Evolutionary conservation across 2,797 vertebrate genomes (phyloP).

Genomic region (Eurystomus glaucurus): DNA sequence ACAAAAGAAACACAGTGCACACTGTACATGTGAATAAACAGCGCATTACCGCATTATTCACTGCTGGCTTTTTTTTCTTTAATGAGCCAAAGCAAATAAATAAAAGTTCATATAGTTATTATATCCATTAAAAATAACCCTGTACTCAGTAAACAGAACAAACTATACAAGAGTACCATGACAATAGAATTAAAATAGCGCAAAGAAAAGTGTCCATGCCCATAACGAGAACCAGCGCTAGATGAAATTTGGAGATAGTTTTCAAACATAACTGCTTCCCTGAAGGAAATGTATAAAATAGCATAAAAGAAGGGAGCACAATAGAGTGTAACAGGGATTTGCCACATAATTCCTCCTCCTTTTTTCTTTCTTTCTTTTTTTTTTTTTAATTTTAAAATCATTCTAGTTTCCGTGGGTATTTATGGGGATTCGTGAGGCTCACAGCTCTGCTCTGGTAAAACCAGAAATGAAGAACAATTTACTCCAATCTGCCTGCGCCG

Average conservation of each 20-base stretch:
- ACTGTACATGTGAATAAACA: constrained; percentile 29
- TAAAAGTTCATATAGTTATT: constrained; percentile 53
- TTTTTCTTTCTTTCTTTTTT: neutral
- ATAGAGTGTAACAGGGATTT: constrained; percentile 34
- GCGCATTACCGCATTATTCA: neutral
- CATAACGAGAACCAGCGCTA: neutral
- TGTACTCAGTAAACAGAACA: constrained; percentile 25
- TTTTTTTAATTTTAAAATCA: neutral
- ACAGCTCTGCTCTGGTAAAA: neutral
- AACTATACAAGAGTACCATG: neutral
- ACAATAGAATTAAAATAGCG: constrained; percentile 63
- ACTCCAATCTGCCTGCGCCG: neutral
- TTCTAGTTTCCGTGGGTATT: neutral
- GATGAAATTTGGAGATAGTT: constrained; percentile 67
- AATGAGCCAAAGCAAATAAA: constrained; percentile 59
- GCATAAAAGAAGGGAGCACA: constrained; percentile 54
- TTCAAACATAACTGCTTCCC: constrained; percentile 55
- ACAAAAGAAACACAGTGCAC: neutral
- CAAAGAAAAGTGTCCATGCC: constrained; percentile 25
- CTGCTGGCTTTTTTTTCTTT: constrained; percentile 1
- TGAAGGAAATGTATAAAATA: constrained; percentile 38
- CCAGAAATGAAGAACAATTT: constrained; percentile 49
- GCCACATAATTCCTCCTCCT: constrained; percentile 5
- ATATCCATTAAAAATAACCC: constrained; percentile 1
- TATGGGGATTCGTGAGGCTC: accelerated